phyloP scores from a whole-genome alignment of 1,140 invertebrate species.

The Rhagoletis pomonella region DNA sequence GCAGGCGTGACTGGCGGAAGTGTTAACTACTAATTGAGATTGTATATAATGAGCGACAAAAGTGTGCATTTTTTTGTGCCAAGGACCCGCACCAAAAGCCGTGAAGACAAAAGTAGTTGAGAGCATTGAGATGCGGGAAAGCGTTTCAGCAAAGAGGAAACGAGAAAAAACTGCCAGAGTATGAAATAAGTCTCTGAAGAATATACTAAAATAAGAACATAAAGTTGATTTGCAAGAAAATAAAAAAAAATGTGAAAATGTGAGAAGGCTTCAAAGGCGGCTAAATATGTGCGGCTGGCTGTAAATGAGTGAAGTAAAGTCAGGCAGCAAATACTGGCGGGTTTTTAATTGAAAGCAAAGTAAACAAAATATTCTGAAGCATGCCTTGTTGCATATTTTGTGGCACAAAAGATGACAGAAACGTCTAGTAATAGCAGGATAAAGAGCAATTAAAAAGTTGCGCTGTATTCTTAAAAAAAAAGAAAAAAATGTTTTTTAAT shows the following conservation, averaged over 20 bases:
- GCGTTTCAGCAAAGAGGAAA: background rate
- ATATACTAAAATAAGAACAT: conserved; percentile 19
- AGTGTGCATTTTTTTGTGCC: background rate
- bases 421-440: background rate
- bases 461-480: background rate
- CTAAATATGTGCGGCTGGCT: background rate
- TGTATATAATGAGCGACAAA: conserved; percentile 14
- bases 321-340: background rate
- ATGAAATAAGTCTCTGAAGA: conserved; percentile 3
- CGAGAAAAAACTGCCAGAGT: background rate
- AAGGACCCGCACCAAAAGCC: conserved; percentile 16
- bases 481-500: background rate
- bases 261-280: background rate
- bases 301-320: background rate
- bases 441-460: conserved; percentile 36
- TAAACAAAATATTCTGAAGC: conserved; percentile 20
- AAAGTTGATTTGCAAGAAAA: background rate
- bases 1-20: conserved; percentile 27
- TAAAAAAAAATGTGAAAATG: background rate
- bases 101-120: conserved; percentile 34
- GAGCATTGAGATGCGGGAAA: conserved; percentile 6
- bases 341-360: conserved; percentile 13
- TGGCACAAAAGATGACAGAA: conserved; percentile 7
- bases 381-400: conserved; percentile 31
- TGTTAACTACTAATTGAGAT: conserved; percentile 46